Evolutionary conservation across 2,888 invertebrate species (phyloP), one percentile per base, ranked within the genome.

Genomic region (Halictus quadricinctus): DNA sequence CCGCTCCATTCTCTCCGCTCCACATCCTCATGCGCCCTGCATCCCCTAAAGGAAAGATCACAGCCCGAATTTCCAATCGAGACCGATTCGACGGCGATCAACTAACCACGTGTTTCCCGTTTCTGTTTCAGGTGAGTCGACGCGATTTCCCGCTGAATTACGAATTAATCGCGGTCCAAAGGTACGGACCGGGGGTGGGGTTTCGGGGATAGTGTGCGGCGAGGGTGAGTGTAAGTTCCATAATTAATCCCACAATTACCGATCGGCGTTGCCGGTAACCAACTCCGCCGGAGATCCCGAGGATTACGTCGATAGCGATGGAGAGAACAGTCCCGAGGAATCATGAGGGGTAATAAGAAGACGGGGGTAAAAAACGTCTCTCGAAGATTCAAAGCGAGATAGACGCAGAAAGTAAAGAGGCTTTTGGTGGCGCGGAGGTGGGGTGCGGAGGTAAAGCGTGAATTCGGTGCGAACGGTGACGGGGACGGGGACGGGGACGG

Each of bases 161-260:
- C 80, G 76, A 92, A 93, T 92, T 91, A 86, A 93, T 81, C 85
- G 74, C 58, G 81, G 79, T 72, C 83, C 85, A 36, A n/a, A 72
- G 58, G 15, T 69, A 66, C n/a, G 4, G 60, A 5, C 15, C 15
- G 25, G 6, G 70, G 7, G 25, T 75, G 77, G 72, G 58, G 7
- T n/a, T n/a, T 4, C n/a, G 58, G 10, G 25, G 25, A 5, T 60
- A 25, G 50, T 54, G 79, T 66, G 73, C 46, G 72, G 18, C 60
- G 25, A 74, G 74, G 77, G 77, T 80, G 87, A 87, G 86, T 84
- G 81, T 87, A 89, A 86, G 80, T 87, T 90, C 82, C 88, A 93
- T 92, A 92, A 93, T 93, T 93, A 93, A 93, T 93, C 91, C 89
- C 88, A 90, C 91, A 93, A 92, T 93, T 92, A 92, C 88, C 89